phyloP scores from a whole-genome alignment of 1,140 invertebrate species.

The Caenorhabditis briggsae region DNA sequence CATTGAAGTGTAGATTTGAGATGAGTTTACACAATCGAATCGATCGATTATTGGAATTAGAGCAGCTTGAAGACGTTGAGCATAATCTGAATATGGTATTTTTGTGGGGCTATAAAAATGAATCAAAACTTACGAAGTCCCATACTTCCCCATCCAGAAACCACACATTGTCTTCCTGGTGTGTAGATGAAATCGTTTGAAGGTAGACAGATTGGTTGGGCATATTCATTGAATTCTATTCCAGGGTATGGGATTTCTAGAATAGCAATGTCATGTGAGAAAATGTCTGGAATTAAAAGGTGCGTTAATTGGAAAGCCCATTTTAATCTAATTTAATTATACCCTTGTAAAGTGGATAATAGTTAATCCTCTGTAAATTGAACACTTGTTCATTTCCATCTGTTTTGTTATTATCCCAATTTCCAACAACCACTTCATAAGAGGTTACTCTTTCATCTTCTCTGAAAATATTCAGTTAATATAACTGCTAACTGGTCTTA shows the following conservation, averaged over 20 bases:
- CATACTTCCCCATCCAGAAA: conserved; percentile 66
- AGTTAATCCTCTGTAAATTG: conserved; percentile 37
- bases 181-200: conserved; percentile 54
- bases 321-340: too few relatives aligned
- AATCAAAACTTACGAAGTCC: conserved; percentile 57
- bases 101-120: not conserved
- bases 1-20: conserved; percentile 61
- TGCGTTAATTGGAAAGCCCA: too few relatives aligned
- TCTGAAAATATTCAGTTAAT: conserved; percentile 14
- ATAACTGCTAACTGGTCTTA: not conserved
- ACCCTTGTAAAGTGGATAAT: conserved; percentile 64
- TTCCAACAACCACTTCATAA: conserved; percentile 59
- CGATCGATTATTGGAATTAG: conserved; percentile 62
- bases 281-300: conserved; percentile 58
- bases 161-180: conserved; percentile 59
- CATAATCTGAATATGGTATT: conserved; percentile 48
- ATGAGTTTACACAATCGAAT: conserved; percentile 56
- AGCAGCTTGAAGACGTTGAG: conserved; percentile 61
- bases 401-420: conserved; percentile 61
- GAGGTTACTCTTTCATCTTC: conserved; percentile 55
- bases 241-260: conserved; percentile 53
- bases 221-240: conserved; percentile 50
- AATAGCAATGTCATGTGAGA: conserved; percentile 62
- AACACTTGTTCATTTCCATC: conserved; percentile 60
- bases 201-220: conserved; percentile 60